Conservation (phyloP, 2,888 invertebrate genomes). For the Alloscopus bannaensis region DNA sequence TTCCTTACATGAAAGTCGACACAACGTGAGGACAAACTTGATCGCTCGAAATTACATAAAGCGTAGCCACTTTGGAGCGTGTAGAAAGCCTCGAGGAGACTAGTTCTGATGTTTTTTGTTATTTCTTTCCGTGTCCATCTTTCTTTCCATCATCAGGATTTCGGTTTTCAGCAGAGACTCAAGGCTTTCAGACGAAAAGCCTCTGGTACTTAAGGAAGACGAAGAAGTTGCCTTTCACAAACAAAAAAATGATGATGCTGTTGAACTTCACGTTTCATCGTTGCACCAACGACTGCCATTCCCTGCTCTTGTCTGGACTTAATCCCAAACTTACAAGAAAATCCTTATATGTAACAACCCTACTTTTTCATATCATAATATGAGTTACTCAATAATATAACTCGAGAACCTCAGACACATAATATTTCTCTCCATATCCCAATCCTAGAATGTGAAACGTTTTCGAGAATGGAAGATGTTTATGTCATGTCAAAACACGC, state of each 20-base stretch:
- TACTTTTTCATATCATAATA: background rate
- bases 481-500: too few relatives aligned
- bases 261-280: constrained; percentile 9
- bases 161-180: constrained; percentile 21
- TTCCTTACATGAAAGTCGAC: too few relatives aligned
- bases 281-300: constrained; percentile 8
- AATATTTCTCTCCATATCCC: background rate
- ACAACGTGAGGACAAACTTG: too few relatives aligned
- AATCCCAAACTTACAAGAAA: constrained; percentile 51
- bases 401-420: too few relatives aligned
- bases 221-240: constrained; percentile 7
- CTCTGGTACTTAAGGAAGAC: constrained; percentile 30
- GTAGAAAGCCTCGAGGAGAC: too few relatives aligned
- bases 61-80: too few relatives aligned
- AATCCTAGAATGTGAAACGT: too few relatives aligned
- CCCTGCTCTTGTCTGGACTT: constrained; percentile 26
- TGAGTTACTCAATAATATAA: background rate
- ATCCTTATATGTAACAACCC: constrained; percentile 26
- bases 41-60: too few relatives aligned
- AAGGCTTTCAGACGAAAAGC: constrained; percentile 28
- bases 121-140: constrained; percentile 41
- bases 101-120: too few relatives aligned
- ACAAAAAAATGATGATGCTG: constrained; percentile 22
- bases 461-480: too few relatives aligned
- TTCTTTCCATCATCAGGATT: constrained; percentile 24